Evolutionary conservation across 2,888 invertebrate genomes (phyloP), one percentile per base, ranked within the genome.

Genomic region (Lithophane semibrunnea): DNA sequence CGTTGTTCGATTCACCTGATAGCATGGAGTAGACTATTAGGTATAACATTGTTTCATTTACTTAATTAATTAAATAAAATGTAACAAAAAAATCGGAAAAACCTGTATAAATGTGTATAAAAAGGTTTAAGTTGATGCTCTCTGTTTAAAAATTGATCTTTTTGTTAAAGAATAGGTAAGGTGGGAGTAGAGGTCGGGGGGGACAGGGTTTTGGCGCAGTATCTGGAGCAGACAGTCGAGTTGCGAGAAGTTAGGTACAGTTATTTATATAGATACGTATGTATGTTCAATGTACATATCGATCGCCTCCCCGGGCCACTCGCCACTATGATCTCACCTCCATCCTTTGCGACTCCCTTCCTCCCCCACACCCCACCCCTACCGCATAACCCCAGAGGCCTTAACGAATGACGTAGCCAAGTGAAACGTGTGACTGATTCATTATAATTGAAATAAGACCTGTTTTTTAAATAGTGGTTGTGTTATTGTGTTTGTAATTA

Each of bases 261-360:
- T 94, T 96, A 95, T 95, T 94, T 96, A 95, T 95, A 95, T 94
- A 94, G 95, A 93, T 96, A 95, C 93, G 94, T 96, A 96, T 95
- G 94, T 96, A 96, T 94, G 96, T 95, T 96, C 95, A 96, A 96
- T 96, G 96, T 96, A 96, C 96, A 96, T 96, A 96, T 96, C 96
- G 96, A 96, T 96, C 96, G 96, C 94, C 95, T 95, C 95, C 95
- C 96, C 95, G 92, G 94, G 95, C 95, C 95, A 96, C 96, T 96
- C 96, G 96, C 96, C 96, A 96, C 96, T 96, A 96, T 96, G 96
- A 96, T 96, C 96, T 96, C 96, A 96, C 96, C 96, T 96, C 96
- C 96, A 95, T 95, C 95, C 95, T 94, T 94, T 94, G 94, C 94
- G 93, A 92, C 93, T 92, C 92, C 92, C 92, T 88, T 83, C 85